Base-by-base conservation (phyloP, 2,113 vertebrate species). In the Saccopteryx bilineata region DNA sequence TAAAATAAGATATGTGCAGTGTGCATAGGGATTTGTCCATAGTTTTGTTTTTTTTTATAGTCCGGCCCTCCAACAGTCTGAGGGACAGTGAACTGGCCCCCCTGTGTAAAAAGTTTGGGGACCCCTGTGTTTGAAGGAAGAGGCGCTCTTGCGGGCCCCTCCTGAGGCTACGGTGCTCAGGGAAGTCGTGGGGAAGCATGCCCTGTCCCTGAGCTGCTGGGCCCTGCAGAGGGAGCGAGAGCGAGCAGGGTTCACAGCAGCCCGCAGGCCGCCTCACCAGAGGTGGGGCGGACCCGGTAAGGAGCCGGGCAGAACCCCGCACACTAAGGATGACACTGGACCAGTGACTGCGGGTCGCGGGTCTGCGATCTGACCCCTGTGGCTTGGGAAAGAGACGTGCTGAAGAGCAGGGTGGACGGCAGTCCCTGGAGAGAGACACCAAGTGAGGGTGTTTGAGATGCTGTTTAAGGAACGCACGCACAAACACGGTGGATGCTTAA, bases 241-340 rank as follows among this genome's bases (percentile, higher is more conserved):
- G 12, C 21, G 3, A 5, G 83, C n/a, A 9, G 65, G 63, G 56
- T n/a, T n/a, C n/a, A 48, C 0, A 63, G 17, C 69, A 88, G 60
- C 65, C 28, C 3, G 1, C 8, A 15, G 18, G 50, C 28, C 9
- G 33, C 28, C 24, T 33, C 17, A 21, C 2, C 2, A 28, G 71
- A 65, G n/a, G 48, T 15, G 5, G 72, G 14, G 50, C 14, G 13
- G 60, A 14, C 23, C 26, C 48, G 21, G 12, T 1, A 48, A n/a
- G 56, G 5, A 7, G 61, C 23, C 1, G 7, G 21, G 39, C 5
- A 9, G 39, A 60, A 24, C 2, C 6, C 50, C 9, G 26, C 5
- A 9, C 4, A 2, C n/a, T 18, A 2, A n/a, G 24, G 10, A 1
- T 5, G 39, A 46, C 5, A 4, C 19, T 54, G 18, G 15, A 17